phyloP scores from a whole-genome alignment of 2,888 invertebrate genomes.

The Apoda limacodes region DNA sequence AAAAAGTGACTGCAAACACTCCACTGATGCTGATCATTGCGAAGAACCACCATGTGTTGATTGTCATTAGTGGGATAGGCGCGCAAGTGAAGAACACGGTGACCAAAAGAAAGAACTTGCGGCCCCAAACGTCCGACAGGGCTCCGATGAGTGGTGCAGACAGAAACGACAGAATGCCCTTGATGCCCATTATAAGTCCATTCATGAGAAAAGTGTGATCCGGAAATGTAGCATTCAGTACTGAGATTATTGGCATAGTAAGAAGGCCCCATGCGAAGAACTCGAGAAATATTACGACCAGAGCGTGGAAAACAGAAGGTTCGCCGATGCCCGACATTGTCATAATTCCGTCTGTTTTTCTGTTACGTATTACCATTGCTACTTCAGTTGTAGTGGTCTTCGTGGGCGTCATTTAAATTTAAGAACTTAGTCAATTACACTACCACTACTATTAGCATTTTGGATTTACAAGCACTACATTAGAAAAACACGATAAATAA shows the following conservation, averaged over 20 bases:
- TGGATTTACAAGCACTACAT: constrained; percentile 54
- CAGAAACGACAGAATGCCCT: constrained; percentile 97
- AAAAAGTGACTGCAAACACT: constrained; percentile 98
- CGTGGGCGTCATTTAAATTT: constrained; percentile 75
- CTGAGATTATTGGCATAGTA: constrained; percentile 96
- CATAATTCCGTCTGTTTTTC: constrained; percentile 89
- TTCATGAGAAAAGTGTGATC: constrained; percentile 99
- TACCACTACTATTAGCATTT: constrained; percentile 57
- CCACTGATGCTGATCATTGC: constrained; percentile 99
- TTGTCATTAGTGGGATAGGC: constrained; percentile 98
- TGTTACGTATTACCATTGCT: constrained; percentile 88
- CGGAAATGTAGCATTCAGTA: constrained; percentile 97
- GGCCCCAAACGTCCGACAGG: constrained; percentile 97
- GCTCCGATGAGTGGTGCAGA: constrained; percentile 98
- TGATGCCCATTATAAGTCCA: constrained; percentile 98
- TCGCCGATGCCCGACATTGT: constrained; percentile 91
- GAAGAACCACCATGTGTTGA: constrained; percentile 99
- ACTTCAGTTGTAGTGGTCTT: constrained; percentile 86
- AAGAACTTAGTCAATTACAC: constrained; percentile 43
- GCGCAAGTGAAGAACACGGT: constrained; percentile 99
- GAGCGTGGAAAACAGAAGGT: constrained; percentile 97
- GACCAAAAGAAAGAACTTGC: constrained; percentile 96
- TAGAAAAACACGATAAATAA: constrained; percentile 41
- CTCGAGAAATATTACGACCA: constrained; percentile 99
- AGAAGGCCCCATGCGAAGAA: constrained; percentile 99